Conservation (phyloP, 2,113 vertebrate species). For the Sinosuthora webbiana region DNA sequence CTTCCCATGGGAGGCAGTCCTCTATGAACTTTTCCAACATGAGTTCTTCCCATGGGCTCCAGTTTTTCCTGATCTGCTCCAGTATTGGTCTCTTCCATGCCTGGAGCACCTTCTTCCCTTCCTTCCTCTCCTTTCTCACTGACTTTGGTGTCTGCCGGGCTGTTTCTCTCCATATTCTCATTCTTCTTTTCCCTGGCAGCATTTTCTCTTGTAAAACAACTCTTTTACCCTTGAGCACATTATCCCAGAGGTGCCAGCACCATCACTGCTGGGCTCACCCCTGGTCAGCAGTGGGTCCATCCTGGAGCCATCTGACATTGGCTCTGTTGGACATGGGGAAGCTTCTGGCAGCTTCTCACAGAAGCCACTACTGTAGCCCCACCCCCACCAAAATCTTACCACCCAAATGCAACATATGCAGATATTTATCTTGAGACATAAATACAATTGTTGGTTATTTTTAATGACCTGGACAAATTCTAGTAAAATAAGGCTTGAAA, state of each 20-base stretch:
- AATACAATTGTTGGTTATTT: background rate
- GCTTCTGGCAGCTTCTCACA: background rate
- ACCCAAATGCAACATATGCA: background rate
- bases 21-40: background rate
- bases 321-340: background rate
- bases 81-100: background rate
- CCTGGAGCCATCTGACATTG: background rate
- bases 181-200: background rate
- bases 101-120: background rate
- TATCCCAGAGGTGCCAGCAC: background rate
- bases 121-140: background rate
- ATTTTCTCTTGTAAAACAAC: background rate
- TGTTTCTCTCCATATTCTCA: background rate
- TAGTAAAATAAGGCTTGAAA: background rate
- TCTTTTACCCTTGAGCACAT: rapidly evolving
- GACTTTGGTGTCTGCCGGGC: background rate
- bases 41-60: background rate
- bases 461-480: background rate
- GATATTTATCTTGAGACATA: background rate
- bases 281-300: background rate
- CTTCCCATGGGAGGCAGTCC: background rate
- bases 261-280: background rate
- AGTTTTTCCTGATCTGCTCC: background rate
- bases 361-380: background rate
- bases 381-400: background rate